Evolutionary conservation across 37 sponge, comb jelly and placozoan species (phyloP).

Genomic region (Eunapius fragilis): DNA sequence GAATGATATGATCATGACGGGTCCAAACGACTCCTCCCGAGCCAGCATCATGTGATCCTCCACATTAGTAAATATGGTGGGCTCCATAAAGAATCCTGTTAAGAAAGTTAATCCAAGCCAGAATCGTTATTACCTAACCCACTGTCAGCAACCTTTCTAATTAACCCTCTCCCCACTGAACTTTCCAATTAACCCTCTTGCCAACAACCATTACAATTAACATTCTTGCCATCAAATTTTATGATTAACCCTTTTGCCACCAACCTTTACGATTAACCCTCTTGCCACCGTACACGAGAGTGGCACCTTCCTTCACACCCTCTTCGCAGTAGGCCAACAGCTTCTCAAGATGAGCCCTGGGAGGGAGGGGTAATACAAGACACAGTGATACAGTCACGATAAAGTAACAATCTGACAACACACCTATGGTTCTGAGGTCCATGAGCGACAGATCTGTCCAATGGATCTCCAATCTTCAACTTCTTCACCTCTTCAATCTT

Average conservation of each 20-base stretch:
- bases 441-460: constrained; percentile 81
- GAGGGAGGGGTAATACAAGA: not conserved
- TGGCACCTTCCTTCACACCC: constrained; percentile 89
- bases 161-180: not conserved
- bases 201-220: not conserved
- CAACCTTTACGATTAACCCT: constrained; percentile 76
- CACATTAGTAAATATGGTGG: constrained; percentile 87
- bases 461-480: constrained; percentile 95
- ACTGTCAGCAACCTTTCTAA: not conserved
- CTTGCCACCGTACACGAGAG: constrained; percentile 89
- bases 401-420: not conserved
- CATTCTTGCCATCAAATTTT: not conserved
- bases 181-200: not conserved
- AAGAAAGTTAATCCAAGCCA: not conserved
- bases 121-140: not conserved
- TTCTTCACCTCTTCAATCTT: constrained; percentile 89
- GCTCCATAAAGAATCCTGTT: constrained; percentile 92
- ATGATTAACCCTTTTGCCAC: not conserved
- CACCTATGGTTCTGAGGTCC: constrained; percentile 96
- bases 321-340: constrained; percentile 79
- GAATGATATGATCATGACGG: constrained; percentile 85
- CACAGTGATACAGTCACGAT: not conserved
- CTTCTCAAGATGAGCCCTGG: constrained; percentile 72
- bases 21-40: constrained; percentile 91
- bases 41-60: constrained; percentile 86